Conservation (phyloP, 2,797 vertebrate genomes). For the Alfaro cultratus region DNA sequence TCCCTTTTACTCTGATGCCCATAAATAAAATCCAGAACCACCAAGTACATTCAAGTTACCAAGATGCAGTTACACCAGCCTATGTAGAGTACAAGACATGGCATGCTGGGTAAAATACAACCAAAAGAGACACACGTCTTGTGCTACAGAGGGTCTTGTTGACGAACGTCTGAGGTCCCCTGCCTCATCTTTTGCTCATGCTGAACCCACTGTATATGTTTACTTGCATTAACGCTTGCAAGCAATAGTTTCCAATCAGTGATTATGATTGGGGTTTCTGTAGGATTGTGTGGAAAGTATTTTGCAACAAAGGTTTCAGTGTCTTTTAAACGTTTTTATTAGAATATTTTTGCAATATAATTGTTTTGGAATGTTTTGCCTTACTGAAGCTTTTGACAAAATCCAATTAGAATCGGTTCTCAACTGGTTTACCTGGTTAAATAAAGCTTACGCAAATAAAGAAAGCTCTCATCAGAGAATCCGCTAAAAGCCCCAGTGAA, state of each 20-base stretch:
- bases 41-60: not conserved
- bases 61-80: not conserved
- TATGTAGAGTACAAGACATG: not conserved
- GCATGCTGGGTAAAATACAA: not conserved
- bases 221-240: not conserved
- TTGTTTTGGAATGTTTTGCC: not conserved
- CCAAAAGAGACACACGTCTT: too few relatives aligned
- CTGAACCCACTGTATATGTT: not conserved
- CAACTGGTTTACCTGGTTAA: not conserved
- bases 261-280: not conserved
- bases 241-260: not conserved
- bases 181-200: not conserved
- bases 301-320: not conserved
- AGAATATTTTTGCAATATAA: not conserved
- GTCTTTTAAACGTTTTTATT: not conserved
- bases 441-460: not conserved
- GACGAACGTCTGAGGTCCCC: too few relatives aligned
- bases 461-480: not conserved
- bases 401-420: not conserved
- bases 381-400: not conserved
- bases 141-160: too few relatives aligned
- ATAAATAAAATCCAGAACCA: not conserved
- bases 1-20: not conserved
- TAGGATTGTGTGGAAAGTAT: not conserved
- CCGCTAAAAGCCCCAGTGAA: not conserved